A percentile compares a stretch with the other conserved stretches of the same genome.
Evolutionary conservation across 2,888 invertebrate genomes (phyloP).

Genomic region (Caenorhabditis sp.): DNA sequence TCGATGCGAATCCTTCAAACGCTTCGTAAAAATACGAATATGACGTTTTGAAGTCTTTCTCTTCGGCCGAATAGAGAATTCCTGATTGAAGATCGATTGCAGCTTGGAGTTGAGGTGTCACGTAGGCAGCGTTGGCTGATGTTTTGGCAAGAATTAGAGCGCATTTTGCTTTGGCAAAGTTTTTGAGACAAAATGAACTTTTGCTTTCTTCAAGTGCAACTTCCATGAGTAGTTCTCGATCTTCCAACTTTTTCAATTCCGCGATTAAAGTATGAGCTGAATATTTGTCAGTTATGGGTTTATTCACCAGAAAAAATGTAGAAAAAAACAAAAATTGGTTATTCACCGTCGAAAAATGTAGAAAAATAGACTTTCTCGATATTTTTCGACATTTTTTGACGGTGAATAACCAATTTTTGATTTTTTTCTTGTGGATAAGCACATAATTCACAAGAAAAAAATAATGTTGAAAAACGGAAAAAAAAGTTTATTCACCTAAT

Average conservation of each 20-base stretch:
- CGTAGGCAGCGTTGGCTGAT: slow-evolving; percentile 98
- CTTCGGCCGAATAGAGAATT: slow-evolving; percentile 97
- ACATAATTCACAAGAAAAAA: too few species aligned
- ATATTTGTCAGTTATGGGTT: too few species aligned
- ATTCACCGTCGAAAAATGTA: too few species aligned
- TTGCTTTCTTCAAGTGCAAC: slow-evolving; percentile 97
- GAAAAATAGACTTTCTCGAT: too few species aligned
- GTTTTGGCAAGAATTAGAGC: slow-evolving; percentile 96
- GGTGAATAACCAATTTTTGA: too few species aligned
- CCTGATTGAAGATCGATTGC: slow-evolving; percentile 95
- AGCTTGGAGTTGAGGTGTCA: slow-evolving; percentile 86
- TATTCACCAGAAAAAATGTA: too few species aligned
- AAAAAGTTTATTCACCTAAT: too few species aligned
- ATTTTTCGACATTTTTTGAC: too few species aligned
- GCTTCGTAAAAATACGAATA: slow-evolving; percentile 99
- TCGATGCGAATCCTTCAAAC: slow-evolving; percentile 91
- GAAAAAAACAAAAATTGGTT: too few species aligned
- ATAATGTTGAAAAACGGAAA: too few species aligned
- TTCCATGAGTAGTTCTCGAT: slow-evolving; percentile 96
- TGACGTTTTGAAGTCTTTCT: slow-evolving; percentile 98
- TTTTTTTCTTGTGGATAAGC: too few species aligned
- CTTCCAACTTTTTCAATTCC: slow-evolving; percentile 97
- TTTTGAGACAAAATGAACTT: slow-evolving; percentile 93
- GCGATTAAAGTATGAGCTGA: slow-evolving; percentile 79
- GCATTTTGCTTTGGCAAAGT: slow-evolving; percentile 77